Percentiles rank a stretch among this genome's conserved stretches.
Evolutionary conservation across 2,888 invertebrate genomes (phyloP).

Genomic region (Pachydiplax longipennis): DNA sequence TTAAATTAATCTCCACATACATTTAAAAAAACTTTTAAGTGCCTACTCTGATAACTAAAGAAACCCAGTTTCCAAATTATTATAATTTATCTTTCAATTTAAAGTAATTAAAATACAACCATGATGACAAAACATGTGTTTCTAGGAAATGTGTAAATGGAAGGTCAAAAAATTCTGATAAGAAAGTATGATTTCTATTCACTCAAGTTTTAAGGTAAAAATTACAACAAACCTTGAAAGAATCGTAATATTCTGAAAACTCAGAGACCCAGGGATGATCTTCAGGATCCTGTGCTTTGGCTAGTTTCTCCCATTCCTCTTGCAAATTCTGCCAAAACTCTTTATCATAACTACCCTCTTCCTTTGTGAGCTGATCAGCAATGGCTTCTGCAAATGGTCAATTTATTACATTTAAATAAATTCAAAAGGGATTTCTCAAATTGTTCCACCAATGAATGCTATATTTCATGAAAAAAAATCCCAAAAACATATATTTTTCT

Average conservation of each 20-base stretch:
- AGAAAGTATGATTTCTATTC: too few relatives aligned
- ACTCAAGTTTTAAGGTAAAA: too few relatives aligned
- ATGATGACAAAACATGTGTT: background rate
- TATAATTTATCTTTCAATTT: too few relatives aligned
- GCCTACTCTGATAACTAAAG: too few relatives aligned
- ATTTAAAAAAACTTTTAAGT: too few relatives aligned
- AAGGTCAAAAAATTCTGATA: too few relatives aligned
- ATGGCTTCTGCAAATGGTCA: background rate
- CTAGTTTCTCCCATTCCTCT: conserved; percentile 81
- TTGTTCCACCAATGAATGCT: background rate
- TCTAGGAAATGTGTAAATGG: background rate
- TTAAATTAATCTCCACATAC: too few relatives aligned
- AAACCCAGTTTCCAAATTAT: too few relatives aligned
- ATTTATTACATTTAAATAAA: too few relatives aligned
- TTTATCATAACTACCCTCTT: conserved; percentile 49
- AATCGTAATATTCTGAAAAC: conserved; percentile 68
- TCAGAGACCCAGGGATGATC: conserved; percentile 78
- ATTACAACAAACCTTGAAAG: conserved; percentile 63
- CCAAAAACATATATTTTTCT: background rate
- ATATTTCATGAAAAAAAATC: background rate
- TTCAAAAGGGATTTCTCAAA: background rate
- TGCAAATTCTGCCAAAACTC: conserved; percentile 71
- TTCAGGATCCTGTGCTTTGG: conserved; percentile 64
- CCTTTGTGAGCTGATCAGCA: background rate
- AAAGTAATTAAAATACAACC: background rate